Conservation (phyloP, 2,888 invertebrate species). For the Heteropelma amictum region DNA sequence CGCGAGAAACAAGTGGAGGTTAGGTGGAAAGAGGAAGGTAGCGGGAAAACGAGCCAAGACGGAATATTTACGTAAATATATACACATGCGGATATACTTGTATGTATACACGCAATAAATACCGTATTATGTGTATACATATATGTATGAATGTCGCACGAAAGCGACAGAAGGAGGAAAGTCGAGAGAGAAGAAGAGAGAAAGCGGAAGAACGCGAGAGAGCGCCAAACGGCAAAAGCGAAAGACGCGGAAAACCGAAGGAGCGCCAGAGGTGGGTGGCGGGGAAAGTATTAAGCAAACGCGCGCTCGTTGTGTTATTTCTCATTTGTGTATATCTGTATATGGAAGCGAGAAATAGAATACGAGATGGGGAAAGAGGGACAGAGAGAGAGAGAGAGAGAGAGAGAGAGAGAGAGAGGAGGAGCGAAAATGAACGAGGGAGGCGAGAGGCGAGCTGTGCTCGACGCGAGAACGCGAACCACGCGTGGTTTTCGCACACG, state of each 20-base stretch:
- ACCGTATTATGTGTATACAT: background rate
- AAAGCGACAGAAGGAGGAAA: slow-evolving; percentile 13
- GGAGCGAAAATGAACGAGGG: slow-evolving; percentile 33
- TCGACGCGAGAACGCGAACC: slow-evolving; percentile 72
- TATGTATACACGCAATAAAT: too few relatives aligned
- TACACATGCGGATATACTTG: background rate
- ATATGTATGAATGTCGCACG: background rate
- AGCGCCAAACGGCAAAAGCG: slow-evolving; percentile 6
- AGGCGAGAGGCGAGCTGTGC: slow-evolving; percentile 43
- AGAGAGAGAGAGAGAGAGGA: slow-evolving; percentile 25
- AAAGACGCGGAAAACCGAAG: slow-evolving; percentile 28
- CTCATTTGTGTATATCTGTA: slow-evolving; percentile 3
- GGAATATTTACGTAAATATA: background rate
- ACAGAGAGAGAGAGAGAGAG: slow-evolving; percentile 22
- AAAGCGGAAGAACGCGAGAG: background rate
- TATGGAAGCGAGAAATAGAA: slow-evolving; percentile 33
- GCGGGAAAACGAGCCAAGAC: slow-evolving; percentile 3
- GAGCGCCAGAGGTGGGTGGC: slow-evolving; percentile 28
- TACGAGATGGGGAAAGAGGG: background rate
- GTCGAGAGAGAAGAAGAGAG: background rate
- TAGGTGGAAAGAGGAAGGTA: slow-evolving; percentile 55
- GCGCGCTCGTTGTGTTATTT: slow-evolving; percentile 23
- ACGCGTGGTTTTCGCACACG: slow-evolving; percentile 63
- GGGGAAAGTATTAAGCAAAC: slow-evolving; percentile 17
- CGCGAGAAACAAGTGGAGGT: slow-evolving; percentile 55